These are phyloP conservation scores for Cecidostiba fungosa DNA, from an alignment of 2,888 invertebrate genomes.

Conservation along the genomic window DNA sequence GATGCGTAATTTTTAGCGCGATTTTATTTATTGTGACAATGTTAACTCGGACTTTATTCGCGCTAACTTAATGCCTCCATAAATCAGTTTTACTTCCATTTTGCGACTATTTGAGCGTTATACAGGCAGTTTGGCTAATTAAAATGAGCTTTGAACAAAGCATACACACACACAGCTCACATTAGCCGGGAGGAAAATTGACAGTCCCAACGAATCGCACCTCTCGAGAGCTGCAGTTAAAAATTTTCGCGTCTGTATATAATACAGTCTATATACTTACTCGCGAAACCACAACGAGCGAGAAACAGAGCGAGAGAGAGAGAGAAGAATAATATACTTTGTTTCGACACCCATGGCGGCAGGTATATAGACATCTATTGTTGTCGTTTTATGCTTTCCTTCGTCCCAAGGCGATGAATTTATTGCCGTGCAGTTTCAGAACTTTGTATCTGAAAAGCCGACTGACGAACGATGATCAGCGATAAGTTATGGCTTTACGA, in stretches of 20 bases:
- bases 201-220: too few species aligned
- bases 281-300: too few species aligned
- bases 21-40: not conserved
- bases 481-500: conserved; percentile 77
- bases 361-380: conserved; percentile 66
- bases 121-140: not conserved
- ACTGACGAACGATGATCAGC: conserved; percentile 76
- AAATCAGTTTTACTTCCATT: not conserved
- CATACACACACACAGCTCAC: not conserved
- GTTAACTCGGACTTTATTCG: not conserved
- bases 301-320: not conserved
- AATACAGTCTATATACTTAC: too few species aligned
- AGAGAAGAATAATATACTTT: conserved; percentile 54
- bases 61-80: not conserved
- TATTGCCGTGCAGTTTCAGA: conserved; percentile 71
- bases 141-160: not conserved
- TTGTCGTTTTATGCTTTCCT: conserved; percentile 72
- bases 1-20: not conserved
- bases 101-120: not conserved
- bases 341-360: conserved; percentile 50
- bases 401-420: conserved; percentile 73
- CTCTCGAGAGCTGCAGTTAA: conserved; percentile 1
- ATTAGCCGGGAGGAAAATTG: too few species aligned
- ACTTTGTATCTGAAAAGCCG: conserved; percentile 73
- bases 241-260: conserved; percentile 8